Conservation (phyloP, 35 echinoderm and acorn worm species). For the Ophiothrix spiculata region DNA sequence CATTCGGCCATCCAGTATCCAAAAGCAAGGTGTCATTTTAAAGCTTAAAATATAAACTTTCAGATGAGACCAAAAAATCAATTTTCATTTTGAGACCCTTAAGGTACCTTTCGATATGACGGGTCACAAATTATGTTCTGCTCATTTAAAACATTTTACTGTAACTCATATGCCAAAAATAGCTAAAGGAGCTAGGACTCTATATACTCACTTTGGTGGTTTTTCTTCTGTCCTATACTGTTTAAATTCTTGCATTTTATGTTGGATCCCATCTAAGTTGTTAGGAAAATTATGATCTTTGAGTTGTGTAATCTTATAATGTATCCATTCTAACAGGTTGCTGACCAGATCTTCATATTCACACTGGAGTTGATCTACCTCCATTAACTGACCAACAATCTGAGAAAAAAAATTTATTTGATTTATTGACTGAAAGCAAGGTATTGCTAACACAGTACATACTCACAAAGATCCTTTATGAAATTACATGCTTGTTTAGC, state of each 20-base stretch:
- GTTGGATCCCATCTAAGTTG: slow-evolving; percentile 78
- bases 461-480: too few species aligned
- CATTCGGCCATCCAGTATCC: too few species aligned
- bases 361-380: slow-evolving; percentile 57
- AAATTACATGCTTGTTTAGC: slow-evolving; percentile 47
- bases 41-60: too few species aligned
- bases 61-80: too few species aligned
- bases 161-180: neutral
- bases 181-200: neutral
- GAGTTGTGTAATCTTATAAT: slow-evolving; percentile 52
- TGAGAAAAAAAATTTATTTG: too few species aligned
- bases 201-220: slow-evolving; percentile 86
- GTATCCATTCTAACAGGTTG: slow-evolving; percentile 84
- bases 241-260: slow-evolving; percentile 77
- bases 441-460: too few species aligned
- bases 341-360: slow-evolving; percentile 81
- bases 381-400: slow-evolving; percentile 74
- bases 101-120: too few species aligned
- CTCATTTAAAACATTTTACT: too few species aligned
- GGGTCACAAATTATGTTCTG: too few species aligned
- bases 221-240: slow-evolving; percentile 81
- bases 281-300: slow-evolving; percentile 80
- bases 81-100: too few species aligned
- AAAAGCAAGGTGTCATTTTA: too few species aligned
- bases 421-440: too few species aligned